These are phyloP conservation scores for Macaria liturata DNA, from an alignment of 2,888 invertebrate species.

Conservation along the genomic window DNA sequence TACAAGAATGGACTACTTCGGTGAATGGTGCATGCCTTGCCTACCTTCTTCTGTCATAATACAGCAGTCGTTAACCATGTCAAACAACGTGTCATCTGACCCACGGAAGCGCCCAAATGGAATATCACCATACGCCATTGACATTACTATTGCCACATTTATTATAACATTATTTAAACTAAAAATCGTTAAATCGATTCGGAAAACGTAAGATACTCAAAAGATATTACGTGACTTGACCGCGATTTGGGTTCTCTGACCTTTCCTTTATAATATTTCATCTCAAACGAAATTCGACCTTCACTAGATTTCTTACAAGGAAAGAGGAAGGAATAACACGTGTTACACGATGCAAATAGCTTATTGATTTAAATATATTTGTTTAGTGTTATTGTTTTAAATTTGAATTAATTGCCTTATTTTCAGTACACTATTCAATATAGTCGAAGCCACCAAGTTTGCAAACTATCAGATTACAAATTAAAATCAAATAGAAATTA, in stretches of 20 bases:
- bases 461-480: too few relatives aligned
- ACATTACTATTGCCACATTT: too few relatives aligned
- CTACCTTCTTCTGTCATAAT: too few relatives aligned
- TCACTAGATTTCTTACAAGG: slow-evolving; percentile 8
- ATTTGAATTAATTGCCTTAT: neutral
- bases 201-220: slow-evolving; percentile 17
- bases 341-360: neutral
- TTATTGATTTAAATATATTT: neutral
- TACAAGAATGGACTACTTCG: too few relatives aligned
- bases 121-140: too few relatives aligned
- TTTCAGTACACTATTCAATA: neutral
- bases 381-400: neutral
- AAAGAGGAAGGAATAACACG: slow-evolving; percentile 1
- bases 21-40: too few relatives aligned
- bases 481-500: neutral
- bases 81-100: too few relatives aligned
- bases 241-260: slow-evolving; percentile 17
- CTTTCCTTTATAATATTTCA: slow-evolving; percentile 14
- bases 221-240: slow-evolving; percentile 21
- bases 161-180: slow-evolving; percentile 18
- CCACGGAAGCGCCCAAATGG: too few relatives aligned
- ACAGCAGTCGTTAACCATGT: too few relatives aligned
- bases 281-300: slow-evolving; percentile 7
- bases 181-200: slow-evolving; percentile 23
- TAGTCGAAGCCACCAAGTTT: neutral